A percentile compares a stretch with the other conserved stretches of the same genome.
These are phyloP conservation scores for Priocnemis perturbator DNA, from an alignment of 2,888 invertebrate species.

Conservation along the genomic window DNA sequence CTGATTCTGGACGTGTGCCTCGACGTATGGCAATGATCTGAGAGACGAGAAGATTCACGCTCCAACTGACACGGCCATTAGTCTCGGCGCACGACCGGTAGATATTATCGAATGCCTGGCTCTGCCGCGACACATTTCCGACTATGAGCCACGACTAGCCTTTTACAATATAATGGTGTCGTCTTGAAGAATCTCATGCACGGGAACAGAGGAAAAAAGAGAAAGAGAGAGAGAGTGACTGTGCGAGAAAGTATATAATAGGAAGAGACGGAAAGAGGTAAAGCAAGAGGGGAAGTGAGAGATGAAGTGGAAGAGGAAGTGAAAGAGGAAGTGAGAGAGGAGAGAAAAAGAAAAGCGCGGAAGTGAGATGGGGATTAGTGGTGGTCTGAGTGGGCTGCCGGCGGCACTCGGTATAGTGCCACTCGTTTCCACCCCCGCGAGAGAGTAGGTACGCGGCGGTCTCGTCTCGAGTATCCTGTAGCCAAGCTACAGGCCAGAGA, in stretches of 20 bases:
- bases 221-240: neutral
- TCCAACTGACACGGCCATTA: too few relatives aligned
- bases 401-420: constrained; percentile 52
- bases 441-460: constrained; percentile 26
- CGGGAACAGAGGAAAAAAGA: neutral
- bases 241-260: constrained; percentile 3
- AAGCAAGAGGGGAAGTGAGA: neutral
- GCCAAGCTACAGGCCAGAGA: constrained; percentile 11
- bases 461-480: constrained; percentile 51
- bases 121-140: too few relatives aligned
- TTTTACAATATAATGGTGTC: constrained; percentile 47
- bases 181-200: constrained; percentile 35
- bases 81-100: too few relatives aligned
- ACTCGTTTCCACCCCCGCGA: constrained; percentile 47
- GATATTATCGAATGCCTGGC: too few relatives aligned
- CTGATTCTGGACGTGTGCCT: too few relatives aligned
- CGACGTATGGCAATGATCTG: too few relatives aligned
- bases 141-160: constrained; percentile 8
- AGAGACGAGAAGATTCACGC: too few relatives aligned
- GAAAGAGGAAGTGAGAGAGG: neutral
- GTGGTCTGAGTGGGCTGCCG: constrained; percentile 55
- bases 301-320: neutral
- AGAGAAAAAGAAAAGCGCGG: constrained; percentile 17
- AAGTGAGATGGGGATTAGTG: constrained; percentile 31
- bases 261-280: neutral